Evolutionary conservation across 1,140 invertebrate genomes (phyloP), one percentile per base, ranked within the genome.

Genomic region (Kradibia gibbosae): DNA sequence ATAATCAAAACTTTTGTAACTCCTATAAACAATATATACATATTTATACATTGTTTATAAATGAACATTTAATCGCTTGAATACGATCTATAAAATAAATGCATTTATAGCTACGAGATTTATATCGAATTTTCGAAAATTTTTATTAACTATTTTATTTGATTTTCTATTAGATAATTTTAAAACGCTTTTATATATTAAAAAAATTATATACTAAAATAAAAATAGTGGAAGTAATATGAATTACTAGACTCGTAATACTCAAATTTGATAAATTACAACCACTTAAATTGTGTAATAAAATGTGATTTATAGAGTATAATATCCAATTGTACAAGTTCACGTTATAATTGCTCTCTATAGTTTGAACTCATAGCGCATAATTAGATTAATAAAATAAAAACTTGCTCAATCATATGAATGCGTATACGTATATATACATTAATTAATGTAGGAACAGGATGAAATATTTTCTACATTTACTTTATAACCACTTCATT

Each of bases 91-190:
- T 25, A 3, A 60, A 60, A 75, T 4, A 8, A 31, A 36, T 75
- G 53, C 73, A 60, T 75, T 75, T 75, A 36, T 75, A 42, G 10
- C 28, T 60, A 4, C 53, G 50, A 34, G 50, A 28, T 75, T 74
- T 60, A 10, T 42, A 15, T 57, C 10, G 2, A 53, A 72, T 72
- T 48, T n/a, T n/a, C n/a, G n/a, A n/a, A n/a, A n/a, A n/a, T n/a
- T n/a, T 72, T 50, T 8, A 50, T 48, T 50, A 50, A 34, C 28
- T 62, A 50, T 74, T 73, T 34, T 50, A 25, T 65, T 36, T 36
- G 13, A 8, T 57, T 39, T 39, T 67, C 17, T 39, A 67, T n/a
- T n/a, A 22, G 34, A 67, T 67, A n/a, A 67, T 67, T 67, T 67
- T 67, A 67, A 65, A 65, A 67, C 20, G 11, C 34, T 39, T n/a